phyloP scores from a whole-genome alignment of 2,888 invertebrate genomes.

The Callimorpha dominula region DNA sequence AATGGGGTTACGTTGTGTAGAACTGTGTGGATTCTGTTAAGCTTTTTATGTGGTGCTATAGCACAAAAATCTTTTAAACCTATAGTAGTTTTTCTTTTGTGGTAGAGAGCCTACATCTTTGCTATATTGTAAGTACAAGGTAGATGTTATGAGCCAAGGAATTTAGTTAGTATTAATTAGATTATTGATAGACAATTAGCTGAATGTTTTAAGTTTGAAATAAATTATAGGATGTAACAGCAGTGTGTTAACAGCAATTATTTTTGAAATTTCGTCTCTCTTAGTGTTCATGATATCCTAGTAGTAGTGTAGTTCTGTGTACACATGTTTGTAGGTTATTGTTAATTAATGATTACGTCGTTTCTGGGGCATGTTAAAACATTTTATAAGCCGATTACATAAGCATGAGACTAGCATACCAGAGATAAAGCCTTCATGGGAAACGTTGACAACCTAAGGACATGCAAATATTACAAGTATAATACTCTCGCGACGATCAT shows the following conservation, averaged over 20 bases:
- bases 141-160: neutral
- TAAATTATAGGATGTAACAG: neutral
- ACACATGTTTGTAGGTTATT: neutral
- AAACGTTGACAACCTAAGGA: too few species aligned
- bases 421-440: neutral
- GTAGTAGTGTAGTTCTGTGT: neutral
- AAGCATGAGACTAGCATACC: neutral
- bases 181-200: neutral
- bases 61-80: neutral
- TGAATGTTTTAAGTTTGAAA: neutral
- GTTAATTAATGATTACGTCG: neutral
- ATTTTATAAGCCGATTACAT: neutral
- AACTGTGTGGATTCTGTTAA: neutral
- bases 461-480: neutral
- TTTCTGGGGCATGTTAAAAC: neutral
- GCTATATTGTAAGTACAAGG: neutral
- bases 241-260: too few species aligned
- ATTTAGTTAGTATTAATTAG: neutral
- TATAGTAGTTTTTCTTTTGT: neutral
- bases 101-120: neutral
- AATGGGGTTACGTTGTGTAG: constrained; percentile 7
- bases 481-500: neutral
- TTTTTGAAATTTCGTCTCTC: neutral
- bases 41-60: neutral
- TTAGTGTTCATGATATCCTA: neutral